Evolutionary conservation across 2,888 invertebrate species (phyloP).

Genomic region (Polietes domitor): DNA sequence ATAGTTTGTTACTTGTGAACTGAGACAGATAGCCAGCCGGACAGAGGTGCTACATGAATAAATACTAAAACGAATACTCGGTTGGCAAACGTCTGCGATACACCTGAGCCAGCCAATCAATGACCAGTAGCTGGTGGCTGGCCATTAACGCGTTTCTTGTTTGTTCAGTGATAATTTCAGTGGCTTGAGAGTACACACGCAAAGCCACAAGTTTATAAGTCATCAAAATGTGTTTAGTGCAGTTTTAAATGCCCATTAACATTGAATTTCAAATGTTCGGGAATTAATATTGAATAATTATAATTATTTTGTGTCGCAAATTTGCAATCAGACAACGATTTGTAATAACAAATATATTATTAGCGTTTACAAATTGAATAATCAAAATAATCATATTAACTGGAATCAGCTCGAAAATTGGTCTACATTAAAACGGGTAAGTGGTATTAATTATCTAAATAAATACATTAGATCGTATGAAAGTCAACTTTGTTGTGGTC

Average conservation of each 20-base stretch:
- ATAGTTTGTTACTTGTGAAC: conserved; percentile 26
- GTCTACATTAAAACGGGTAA: too few relatives aligned
- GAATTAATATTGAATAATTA: not conserved
- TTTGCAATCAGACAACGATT: too few relatives aligned
- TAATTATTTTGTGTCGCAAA: too few relatives aligned
- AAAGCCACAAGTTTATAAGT: not conserved
- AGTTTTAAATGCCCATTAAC: conserved; percentile 64
- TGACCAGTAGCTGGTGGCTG: conserved; percentile 10
- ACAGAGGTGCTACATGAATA: conserved; percentile 16
- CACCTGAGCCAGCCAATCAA: not conserved
- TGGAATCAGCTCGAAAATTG: too few relatives aligned
- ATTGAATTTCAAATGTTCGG: conserved; percentile 61
- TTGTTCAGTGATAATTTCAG: not conserved
- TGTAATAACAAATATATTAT: too few relatives aligned
- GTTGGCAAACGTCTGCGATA: not conserved
- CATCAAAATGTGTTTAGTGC: conserved; percentile 42
- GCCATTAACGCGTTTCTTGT: not conserved
- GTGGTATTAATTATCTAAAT: too few relatives aligned
- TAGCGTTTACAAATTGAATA: too few relatives aligned
- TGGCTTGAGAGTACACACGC: not conserved
- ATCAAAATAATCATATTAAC: too few relatives aligned
- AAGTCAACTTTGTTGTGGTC: too few relatives aligned
- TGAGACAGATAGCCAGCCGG: not conserved
- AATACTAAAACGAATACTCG: not conserved
- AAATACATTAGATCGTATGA: too few relatives aligned